Evolutionary conservation across 1,140 invertebrate species (phyloP), one percentile per base, ranked within the genome.

Genomic region (Drosophila punjabiensis): DNA sequence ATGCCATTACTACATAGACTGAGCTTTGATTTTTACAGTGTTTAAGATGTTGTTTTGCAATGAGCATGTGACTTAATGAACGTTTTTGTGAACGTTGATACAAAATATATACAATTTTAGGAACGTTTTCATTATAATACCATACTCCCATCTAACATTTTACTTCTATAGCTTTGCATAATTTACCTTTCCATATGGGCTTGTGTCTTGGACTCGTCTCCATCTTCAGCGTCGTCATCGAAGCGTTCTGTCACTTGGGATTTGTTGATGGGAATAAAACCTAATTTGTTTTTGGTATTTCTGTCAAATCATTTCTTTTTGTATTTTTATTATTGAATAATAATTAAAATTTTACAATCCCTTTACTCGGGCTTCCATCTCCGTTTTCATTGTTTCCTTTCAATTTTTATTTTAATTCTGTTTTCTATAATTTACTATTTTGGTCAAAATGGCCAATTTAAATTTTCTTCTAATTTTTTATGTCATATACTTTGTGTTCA

Each of bases 291-390:
- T 67, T 35, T 55, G 53, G 59, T 82, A 86, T 90, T 86, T 89
- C 74, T 89, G 81, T 85, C 66, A 86, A 90, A 90, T 85, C 67
- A 74, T 81, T 83, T 80, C 61, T 77, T 76, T 91, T 92, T 85
- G 62, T 85, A 79, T 82, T 85, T 89, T 91, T 92, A 85, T 91
- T 92, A 92, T 91, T 92, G 89, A 91, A 91, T 91, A 85, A 92
- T 92, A 91, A 92, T 92, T 92, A 91, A 91, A 92, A 92, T 92
- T 91, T 89, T 92, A 91, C 89, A 91, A 89, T 91, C 61, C 65
- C 87, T 82, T 91, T 91, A 79, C 55, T 75, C 60, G 59, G 74
- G 69, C 47, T 73, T 81, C 73, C 67, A 67, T 80, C 66, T 70
- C 59, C 48, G 61, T 76, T 71, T 53, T 83, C 64, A 41, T 73